A percentile compares a stretch with the other conserved stretches of the same genome.
Conservation (phyloP, 92 coral and sea anemone genomes). For the Blastomussa wellsi region DNA sequence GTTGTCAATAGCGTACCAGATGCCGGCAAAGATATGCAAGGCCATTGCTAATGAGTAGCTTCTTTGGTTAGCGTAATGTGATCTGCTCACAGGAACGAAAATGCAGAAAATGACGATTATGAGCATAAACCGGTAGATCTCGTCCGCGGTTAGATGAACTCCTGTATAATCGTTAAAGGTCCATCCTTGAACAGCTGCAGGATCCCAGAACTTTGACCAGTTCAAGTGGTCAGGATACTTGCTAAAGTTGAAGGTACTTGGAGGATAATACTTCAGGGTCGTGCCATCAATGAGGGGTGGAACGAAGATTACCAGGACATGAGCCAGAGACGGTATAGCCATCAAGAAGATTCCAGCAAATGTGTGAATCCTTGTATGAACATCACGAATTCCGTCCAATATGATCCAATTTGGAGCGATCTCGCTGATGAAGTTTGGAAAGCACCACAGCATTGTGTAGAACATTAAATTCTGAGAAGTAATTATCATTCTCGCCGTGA, state of each 20-base stretch:
- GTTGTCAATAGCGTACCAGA: conserved; percentile 62
- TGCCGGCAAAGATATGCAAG: conserved; percentile 44
- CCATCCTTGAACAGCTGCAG: conserved; percentile 59
- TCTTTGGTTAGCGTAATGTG: conserved; percentile 49
- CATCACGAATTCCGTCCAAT: conserved; percentile 39
- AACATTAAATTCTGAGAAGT: conserved; percentile 55
- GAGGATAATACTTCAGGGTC: conserved; percentile 49
- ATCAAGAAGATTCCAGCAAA: conserved; percentile 56
- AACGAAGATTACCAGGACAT: conserved; percentile 56
- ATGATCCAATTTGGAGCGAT: conserved; percentile 41
- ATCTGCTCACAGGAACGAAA: conserved; percentile 51
- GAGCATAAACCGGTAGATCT: conserved; percentile 51
- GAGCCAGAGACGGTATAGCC: conserved; percentile 61
- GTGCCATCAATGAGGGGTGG: conserved; percentile 67
- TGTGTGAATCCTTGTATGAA: conserved; percentile 47
- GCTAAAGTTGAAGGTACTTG: conserved; percentile 56
- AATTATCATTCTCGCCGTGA: conserved; percentile 48
- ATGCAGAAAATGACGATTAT: conserved; percentile 52
- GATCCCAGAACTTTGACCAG: conserved; percentile 65
- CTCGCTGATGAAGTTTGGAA: conserved; percentile 52
- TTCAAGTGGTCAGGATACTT: conserved; percentile 52
- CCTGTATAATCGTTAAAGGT: conserved; percentile 53
- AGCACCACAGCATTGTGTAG: conserved; percentile 47
- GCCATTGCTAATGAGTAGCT: conserved; percentile 60
- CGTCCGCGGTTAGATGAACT: conserved; percentile 59